These are phyloP conservation scores for Hesperia comma DNA, from an alignment of 2,888 invertebrate species.

Conservation along the genomic window DNA sequence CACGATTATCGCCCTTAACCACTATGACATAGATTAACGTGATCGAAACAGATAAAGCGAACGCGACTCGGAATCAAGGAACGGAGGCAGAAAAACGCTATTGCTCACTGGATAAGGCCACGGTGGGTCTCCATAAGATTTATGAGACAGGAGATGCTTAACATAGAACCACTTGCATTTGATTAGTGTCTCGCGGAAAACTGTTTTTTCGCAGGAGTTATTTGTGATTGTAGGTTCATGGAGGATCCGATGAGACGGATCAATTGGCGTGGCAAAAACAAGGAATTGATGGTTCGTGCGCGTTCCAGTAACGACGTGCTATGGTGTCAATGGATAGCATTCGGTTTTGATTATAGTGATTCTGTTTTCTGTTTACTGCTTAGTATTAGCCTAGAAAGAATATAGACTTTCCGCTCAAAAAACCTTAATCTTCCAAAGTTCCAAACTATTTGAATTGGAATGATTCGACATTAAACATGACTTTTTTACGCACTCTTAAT, in stretches of 20 bases:
- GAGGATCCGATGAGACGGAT: conserved; percentile 37
- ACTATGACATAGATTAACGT: conserved; percentile 40
- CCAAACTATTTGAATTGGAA: too few relatives aligned
- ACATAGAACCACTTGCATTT: conserved; percentile 36
- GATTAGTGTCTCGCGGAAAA: conserved; percentile 35
- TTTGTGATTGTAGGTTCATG: conserved; percentile 36
- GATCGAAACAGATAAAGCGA: conserved; percentile 34
- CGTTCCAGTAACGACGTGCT: conserved; percentile 22
- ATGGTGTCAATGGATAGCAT: conserved; percentile 13
- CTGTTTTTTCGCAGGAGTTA: conserved; percentile 31
- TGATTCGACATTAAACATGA: too few relatives aligned
- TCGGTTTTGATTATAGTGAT: conserved; percentile 7
- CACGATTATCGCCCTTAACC: conserved; percentile 45
- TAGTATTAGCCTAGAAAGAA: too few relatives aligned
- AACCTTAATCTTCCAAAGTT: too few relatives aligned
- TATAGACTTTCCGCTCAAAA: too few relatives aligned
- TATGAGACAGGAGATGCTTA: conserved; percentile 33
- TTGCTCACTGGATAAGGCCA: conserved; percentile 20
- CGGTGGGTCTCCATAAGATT: conserved; percentile 32
- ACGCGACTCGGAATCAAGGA: conserved; percentile 38
- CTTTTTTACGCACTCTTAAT: too few relatives aligned
- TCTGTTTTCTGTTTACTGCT: not conserved
- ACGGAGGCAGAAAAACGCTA: conserved; percentile 41
- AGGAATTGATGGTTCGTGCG: conserved; percentile 25
- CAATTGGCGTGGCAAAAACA: conserved; percentile 29